phyloP scores from a whole-genome alignment of 1,140 invertebrate genomes.

The Cataglyphis hispanica region DNA sequence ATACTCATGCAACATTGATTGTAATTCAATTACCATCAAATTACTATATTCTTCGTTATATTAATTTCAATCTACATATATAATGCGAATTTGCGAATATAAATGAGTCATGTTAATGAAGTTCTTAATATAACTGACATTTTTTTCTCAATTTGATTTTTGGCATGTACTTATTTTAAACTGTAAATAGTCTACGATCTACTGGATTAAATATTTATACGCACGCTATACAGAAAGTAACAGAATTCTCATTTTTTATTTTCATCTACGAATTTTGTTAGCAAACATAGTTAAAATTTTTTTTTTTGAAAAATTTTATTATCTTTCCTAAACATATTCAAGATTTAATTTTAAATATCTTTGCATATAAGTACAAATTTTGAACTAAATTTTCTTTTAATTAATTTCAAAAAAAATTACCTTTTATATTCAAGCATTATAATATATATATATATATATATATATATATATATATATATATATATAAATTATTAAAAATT shows the following conservation, averaged over 20 bases:
- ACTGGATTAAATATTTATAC: background rate
- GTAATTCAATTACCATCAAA: background rate
- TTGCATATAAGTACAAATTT: background rate
- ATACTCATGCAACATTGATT: background rate
- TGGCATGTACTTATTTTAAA: background rate
- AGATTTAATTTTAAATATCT: background rate
- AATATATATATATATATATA: too few species aligned
- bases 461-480: too few species aligned
- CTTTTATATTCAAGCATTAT: background rate
- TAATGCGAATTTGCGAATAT: background rate
- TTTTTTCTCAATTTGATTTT: background rate
- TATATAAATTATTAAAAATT: constrained; percentile 8
- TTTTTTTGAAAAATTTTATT: background rate
- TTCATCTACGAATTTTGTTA: background rate
- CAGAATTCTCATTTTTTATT: background rate
- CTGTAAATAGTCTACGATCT: background rate
- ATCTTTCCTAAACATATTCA: background rate
- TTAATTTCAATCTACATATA: background rate
- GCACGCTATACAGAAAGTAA: background rate
- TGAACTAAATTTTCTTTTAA: background rate
- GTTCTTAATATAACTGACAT: constrained; percentile 1
- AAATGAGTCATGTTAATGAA: constrained; percentile 17
- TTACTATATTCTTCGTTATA: background rate
- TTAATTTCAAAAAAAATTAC: background rate
- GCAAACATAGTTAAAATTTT: background rate